Conservation (phyloP, 2,113 vertebrate genomes). For the Rhynchomys soricoides region DNA sequence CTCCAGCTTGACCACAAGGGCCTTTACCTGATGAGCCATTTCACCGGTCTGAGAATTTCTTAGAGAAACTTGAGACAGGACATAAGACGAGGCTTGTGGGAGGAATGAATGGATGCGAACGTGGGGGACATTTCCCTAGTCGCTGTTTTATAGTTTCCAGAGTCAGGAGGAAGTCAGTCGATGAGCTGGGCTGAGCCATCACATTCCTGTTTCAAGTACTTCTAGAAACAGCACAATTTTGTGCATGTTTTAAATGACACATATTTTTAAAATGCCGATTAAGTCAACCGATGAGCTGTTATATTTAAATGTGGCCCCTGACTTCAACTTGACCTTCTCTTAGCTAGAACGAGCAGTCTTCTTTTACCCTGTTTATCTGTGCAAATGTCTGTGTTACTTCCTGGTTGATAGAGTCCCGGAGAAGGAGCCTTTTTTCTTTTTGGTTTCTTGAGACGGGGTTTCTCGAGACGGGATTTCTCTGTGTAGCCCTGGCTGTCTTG, state of each 20-base stretch:
- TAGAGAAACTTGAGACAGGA: conserved; percentile 40
- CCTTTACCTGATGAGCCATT: not conserved
- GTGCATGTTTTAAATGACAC: conserved; percentile 28
- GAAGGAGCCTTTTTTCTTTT: not conserved
- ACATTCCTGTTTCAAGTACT: conserved; percentile 53
- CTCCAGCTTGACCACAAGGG: too few species aligned
- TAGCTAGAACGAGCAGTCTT: not conserved
- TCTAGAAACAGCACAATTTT: conserved; percentile 48
- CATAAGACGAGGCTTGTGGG: conserved; percentile 46
- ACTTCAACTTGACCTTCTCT: not conserved
- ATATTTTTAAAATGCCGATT: conserved; percentile 34
- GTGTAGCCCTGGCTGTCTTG: not conserved
- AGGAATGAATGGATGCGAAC: conserved; percentile 60
- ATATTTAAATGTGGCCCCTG: not conserved
- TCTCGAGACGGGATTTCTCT: not conserved
- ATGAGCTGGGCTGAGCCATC: not conserved
- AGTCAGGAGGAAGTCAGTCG: conserved; percentile 37
- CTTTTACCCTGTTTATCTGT: not conserved
- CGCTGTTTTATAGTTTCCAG: conserved; percentile 51
- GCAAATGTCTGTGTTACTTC: not conserved
- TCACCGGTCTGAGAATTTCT: conserved; percentile 40
- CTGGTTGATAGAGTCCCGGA: not conserved
- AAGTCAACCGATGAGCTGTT: not conserved
- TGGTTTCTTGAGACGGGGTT: not conserved
- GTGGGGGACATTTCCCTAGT: conserved; percentile 57